Percentiles rank a stretch among this genome's conserved stretches.
Conservation (phyloP, 1,140 invertebrate species). For the Helicoverpa zea region DNA sequence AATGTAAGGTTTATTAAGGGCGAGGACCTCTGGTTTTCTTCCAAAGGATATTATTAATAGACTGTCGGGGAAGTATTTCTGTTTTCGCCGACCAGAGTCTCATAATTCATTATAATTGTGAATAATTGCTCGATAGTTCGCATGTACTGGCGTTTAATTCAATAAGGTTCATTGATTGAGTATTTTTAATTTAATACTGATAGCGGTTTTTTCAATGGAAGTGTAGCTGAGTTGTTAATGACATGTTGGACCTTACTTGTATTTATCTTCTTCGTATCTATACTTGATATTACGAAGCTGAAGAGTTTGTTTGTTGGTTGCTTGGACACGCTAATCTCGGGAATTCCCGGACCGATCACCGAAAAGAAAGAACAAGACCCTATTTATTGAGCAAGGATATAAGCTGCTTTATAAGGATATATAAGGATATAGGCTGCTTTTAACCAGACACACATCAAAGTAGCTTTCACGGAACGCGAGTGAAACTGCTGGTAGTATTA, state of each 20-base stretch:
- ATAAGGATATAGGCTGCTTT: too few relatives aligned
- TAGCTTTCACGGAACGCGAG: too few relatives aligned
- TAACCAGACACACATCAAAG: too few relatives aligned
- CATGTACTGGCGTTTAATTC: conserved; percentile 42
- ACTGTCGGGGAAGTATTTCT: conserved; percentile 29
- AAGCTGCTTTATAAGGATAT: too few relatives aligned
- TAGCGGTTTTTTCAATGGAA: conserved; percentile 41
- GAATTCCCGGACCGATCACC: too few relatives aligned
- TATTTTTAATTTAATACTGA: conserved; percentile 25
- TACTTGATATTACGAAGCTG: neutral
- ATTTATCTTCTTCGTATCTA: neutral
- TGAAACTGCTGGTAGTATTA: too few relatives aligned
- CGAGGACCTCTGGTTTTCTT: conserved; percentile 60
- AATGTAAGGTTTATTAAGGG: conserved; percentile 42
- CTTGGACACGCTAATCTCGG: too few relatives aligned
- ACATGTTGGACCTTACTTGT: conserved; percentile 4
- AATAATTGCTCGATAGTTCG: conserved; percentile 35
- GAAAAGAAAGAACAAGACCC: too few relatives aligned
- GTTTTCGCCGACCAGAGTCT: conserved; percentile 12
- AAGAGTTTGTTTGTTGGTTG: neutral
- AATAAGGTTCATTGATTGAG: conserved; percentile 36
- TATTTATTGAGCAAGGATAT: too few relatives aligned
- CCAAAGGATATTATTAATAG: conserved; percentile 51
- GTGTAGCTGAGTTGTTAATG: neutral
- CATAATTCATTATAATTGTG: conserved; percentile 40